Percentiles rank a stretch among this genome's conserved stretches.
Evolutionary conservation across 2,797 vertebrate genomes (phyloP).

Genomic region (Sebastiscus albofasciatus): DNA sequence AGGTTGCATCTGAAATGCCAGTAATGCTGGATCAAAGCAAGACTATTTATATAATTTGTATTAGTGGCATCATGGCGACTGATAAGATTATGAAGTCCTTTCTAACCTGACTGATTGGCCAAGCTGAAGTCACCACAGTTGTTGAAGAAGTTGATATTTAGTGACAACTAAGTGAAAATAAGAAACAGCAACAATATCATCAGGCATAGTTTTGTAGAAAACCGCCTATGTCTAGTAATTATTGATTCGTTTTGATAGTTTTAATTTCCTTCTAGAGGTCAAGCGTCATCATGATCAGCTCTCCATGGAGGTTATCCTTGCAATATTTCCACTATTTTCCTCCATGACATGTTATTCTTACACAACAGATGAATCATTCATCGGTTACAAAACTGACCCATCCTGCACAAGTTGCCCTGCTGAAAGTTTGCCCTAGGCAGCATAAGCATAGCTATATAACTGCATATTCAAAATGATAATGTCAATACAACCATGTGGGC

Average conservation of each 20-base stretch:
- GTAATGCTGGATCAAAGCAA: conserved; percentile 1
- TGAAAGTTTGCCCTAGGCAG: neutral
- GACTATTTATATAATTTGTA: neutral
- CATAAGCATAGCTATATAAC: neutral
- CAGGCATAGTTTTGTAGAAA: neutral
- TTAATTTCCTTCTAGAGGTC: neutral
- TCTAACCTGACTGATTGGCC: neutral
- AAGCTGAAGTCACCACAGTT: neutral
- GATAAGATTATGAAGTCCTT: neutral
- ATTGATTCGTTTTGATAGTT: neutral
- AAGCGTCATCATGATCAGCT: neutral
- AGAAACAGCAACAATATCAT: neutral
- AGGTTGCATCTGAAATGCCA: neutral
- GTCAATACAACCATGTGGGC: neutral
- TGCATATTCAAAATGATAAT: neutral
- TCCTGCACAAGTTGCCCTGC: neutral
- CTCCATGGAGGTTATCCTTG: neutral
- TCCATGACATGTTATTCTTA: neutral
- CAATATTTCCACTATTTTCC: neutral
- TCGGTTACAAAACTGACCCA: conserved; percentile 3
- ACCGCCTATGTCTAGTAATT: neutral
- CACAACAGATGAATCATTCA: conserved; percentile 9
- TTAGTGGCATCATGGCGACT: neutral
- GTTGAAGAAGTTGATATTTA: neutral
- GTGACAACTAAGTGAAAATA: neutral